Evolutionary conservation across 2,113 vertebrate species (phyloP), one percentile per base, ranked within the genome.

Genomic region (Ctenomys sociabilis): DNA sequence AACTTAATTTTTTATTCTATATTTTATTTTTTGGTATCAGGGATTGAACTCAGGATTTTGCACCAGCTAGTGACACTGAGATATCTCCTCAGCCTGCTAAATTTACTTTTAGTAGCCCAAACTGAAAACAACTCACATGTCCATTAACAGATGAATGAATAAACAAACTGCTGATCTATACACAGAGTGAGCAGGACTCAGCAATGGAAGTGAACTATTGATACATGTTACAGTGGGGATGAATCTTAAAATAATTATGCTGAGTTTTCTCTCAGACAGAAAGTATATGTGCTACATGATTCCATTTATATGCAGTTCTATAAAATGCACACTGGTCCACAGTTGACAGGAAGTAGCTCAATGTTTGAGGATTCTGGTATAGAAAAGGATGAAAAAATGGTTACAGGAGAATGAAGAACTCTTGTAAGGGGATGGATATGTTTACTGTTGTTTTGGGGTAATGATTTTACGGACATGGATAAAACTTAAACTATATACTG

Each of bases 401-500:
- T 90, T 80, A 88, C 13, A 89, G 24, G 32, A 75, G 35, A 88
- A 57, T 40, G n/a, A 75, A 30, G 30, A 75, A 70, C 80, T 30
- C 59, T 84, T 82, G 30, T 30, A 28, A 43, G 68, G 13, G 30
- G 21, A 40, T 96, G 24, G 19, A 66, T 77, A 40, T 85, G 7
- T 72, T 92, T 78, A 21, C 7, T 57, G 26, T 66, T 64, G 83
- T 94, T 86, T 59, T 68, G 4, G 54, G 54, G 54, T 17, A 57
- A 57, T 57, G 54, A 57, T 19, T 57, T 57, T 57, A 37, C 28
- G 90, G 10, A 8, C 63, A 54, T 26, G 54, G 63, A 77, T 37
- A 96, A 80, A 93, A 70, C 12, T 95, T 72, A 87, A 78, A 89
- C 68, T 17, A 91, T 78, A 84, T 21, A 78, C 68, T 80, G 70